Percentiles rank a stretch among this genome's conserved stretches.
Conservation (phyloP, 2,888 invertebrate species). For the Phorcus lineatus region DNA sequence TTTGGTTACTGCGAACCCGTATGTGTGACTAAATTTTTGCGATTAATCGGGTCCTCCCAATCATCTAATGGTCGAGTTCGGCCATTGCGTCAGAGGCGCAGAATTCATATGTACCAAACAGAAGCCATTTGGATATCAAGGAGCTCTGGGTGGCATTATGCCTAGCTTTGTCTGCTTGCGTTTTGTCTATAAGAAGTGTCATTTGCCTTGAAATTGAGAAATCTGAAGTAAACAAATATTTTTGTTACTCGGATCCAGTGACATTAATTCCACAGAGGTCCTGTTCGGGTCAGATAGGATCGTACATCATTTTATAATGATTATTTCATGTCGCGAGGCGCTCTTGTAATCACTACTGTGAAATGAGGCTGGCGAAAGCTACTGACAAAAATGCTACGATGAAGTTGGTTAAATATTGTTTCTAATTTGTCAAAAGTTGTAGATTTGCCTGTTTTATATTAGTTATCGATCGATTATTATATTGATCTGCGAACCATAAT, state of each 20-base stretch:
- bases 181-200: constrained; percentile 29
- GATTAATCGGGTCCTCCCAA: constrained; percentile 56
- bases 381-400: constrained; percentile 22
- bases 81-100: constrained; percentile 38
- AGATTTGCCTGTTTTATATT: constrained; percentile 14
- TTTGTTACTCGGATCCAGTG: constrained; percentile 25
- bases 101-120: constrained; percentile 12
- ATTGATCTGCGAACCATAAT: constrained; percentile 8
- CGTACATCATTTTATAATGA: constrained; percentile 28
- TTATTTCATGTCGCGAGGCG: constrained; percentile 22
- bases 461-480: constrained; percentile 3
- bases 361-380: constrained; percentile 20
- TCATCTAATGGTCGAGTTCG: constrained; percentile 45
- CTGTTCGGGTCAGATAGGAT: constrained; percentile 11
- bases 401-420: constrained; percentile 28
- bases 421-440: constrained; percentile 27
- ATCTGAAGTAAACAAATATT: constrained; percentile 28
- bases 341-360: constrained; percentile 22
- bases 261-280: constrained; percentile 28
- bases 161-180: constrained; percentile 2
- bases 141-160: constrained; percentile 12
- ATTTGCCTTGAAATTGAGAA: constrained; percentile 24
- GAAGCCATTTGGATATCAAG: constrained; percentile 25
- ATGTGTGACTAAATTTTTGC: constrained; percentile 43
- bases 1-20: constrained; percentile 48